Base-by-base conservation (phyloP, 1,140 invertebrate genomes). In the Aphidius ervi region DNA sequence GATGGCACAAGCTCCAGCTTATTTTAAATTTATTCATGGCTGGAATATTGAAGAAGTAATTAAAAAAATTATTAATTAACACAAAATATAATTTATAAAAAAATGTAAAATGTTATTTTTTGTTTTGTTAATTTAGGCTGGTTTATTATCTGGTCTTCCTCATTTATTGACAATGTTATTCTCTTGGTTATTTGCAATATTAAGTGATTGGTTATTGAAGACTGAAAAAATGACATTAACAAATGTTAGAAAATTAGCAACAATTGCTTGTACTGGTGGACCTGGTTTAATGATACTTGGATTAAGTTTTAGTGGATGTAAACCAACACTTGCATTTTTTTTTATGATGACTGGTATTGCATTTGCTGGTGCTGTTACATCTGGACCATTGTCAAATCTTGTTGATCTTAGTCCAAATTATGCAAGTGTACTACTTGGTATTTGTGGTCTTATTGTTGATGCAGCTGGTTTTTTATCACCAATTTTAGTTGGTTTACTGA, bases 1-100 rank as follows among this genome's bases (percentile, higher is more conserved):
- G 56, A 86, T 95, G 73, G 92, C 89, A 0, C 87, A 92, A 67
- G 82, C 92, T 0, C 94, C 94, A 0, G 90, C 88, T 2, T 97
- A 94, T 71, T 87, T 97, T 70, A 88, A 87, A 58, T 85, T 88
- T 65, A 86, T 94, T 41, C 86, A 95, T 59, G 87, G 91, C 61
- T 93, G 89, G 82, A 84, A 91, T 65, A 87, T 95, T 20, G 82
- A 86, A 72, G 80, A 85, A 68, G 92, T 94, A 79, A 77, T 78
- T 78, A 31, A n/a, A n/a, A n/a, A n/a, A 31, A 31, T 3, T 1
- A 31, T 31, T 3, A 31, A 31, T 60, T 53, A 31, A 58, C 37
- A 23, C 7, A 20, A 47, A 53, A 9, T 23, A 40, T 10, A 37
- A 47, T 59, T 10, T 57, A 5, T 50, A 53, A 39, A 5, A 31